Conservation (phyloP, 2,888 invertebrate species). For the Lamproptera curius region DNA sequence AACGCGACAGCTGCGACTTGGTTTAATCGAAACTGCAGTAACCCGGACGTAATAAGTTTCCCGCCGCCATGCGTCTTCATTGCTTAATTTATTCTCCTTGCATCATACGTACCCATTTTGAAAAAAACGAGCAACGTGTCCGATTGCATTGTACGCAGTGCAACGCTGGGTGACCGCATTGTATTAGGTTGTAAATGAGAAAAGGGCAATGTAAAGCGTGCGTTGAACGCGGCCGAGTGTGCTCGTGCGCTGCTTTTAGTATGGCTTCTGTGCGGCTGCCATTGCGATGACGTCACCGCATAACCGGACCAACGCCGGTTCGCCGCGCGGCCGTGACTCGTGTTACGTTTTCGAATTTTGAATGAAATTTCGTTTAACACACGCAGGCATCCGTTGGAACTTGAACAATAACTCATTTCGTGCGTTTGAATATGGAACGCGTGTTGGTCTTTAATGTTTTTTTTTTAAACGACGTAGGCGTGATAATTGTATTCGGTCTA, state of each 20-base stretch:
- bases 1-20: no score
- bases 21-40: slow-evolving; percentile 39
- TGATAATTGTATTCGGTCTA: no score
- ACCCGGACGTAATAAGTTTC: slow-evolving; percentile 68
- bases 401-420: neutral
- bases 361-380: neutral
- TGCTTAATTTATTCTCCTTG: slow-evolving; percentile 74
- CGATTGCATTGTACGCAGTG: slow-evolving; percentile 25
- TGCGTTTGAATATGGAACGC: neutral
- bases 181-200: slow-evolving; percentile 37
- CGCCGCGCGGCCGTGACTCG: slow-evolving; percentile 15
- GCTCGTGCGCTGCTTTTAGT: slow-evolving; percentile 39
- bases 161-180: slow-evolving; percentile 34
- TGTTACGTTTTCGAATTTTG: slow-evolving; percentile 6
- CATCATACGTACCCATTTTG: slow-evolving; percentile 57
- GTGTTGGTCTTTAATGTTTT: neutral
- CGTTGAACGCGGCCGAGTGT: slow-evolving; percentile 38
- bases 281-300: slow-evolving; percentile 62
- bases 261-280: slow-evolving; percentile 69
- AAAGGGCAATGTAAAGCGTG: slow-evolving; percentile 47
- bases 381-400: neutral
- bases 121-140: slow-evolving; percentile 31
- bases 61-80: slow-evolving; percentile 74
- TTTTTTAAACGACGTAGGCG: neutral
- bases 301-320: slow-evolving; percentile 41